Evolutionary conservation across 1,140 invertebrate genomes (phyloP), one percentile per base, ranked within the genome.

Genomic region (Psilanteris sp.): DNA sequence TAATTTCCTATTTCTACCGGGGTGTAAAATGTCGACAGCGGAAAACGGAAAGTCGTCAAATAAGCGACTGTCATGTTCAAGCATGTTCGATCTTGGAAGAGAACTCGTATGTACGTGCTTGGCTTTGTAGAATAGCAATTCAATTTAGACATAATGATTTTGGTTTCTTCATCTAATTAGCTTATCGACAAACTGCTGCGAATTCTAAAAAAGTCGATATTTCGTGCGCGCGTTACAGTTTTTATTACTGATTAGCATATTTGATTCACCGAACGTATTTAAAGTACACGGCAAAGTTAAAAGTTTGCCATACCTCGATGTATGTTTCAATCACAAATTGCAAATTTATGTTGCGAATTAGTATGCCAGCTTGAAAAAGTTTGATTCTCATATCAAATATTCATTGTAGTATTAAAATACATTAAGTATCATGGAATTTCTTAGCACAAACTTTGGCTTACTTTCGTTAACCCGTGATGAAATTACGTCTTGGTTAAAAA

Each of bases 41-140:
- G 11, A 59, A 44, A 18, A 20, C 16, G 11, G 29, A 31, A 62
- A 76, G 62, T 68, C 44, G 54, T 68, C 46, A 41, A 20, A 68
- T 7, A 10, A n/a, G 39, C 57, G 50, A 66, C 72, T 48, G 76
- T 66, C 50, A n/a, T n/a, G 48, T 43, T 41, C 50, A 20, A n/a
- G 43, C 36, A 43, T 44, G 59, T 68, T 62, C 52, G 55, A 57
- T 64, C 57, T 48, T 48, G 37, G 32, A 36, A 73, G 50, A 78
- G 70, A 73, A 81, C 70, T 77, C 50, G 68, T 59, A 75, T 77
- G 81, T 83, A 83, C 76, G 82, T 84, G 83, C 76, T 46, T 48
- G 67, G 81, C 62, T 54, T 77, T 59, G 26, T 70, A 27, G 39
- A 81, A 48, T 52, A 75, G 78, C 75, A 82, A 85, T 83, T 85